Evolutionary conservation across 2,888 invertebrate genomes (phyloP), one percentile per base, ranked within the genome.

Genomic region (Lissocephala sabroskyi): DNA sequence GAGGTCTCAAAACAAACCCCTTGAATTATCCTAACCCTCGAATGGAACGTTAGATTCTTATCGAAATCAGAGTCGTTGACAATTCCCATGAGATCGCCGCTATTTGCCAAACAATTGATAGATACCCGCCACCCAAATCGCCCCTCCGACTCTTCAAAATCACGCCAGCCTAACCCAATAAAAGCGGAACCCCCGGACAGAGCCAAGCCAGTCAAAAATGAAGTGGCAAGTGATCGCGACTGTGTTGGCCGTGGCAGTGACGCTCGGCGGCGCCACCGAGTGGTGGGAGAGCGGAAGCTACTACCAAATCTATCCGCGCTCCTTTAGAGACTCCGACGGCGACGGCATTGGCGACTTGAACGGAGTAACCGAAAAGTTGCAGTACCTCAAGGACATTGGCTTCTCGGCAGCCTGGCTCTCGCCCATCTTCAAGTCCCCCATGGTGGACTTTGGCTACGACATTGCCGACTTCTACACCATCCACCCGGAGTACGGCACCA

Each of bases 381-480:
- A 88, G 37, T 90, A 93, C 66, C 81, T 94, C 9, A 88, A 88
- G 43, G 89, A 90, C 26, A 74, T 92, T 2, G 90, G 90, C 1
- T 87, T 92, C 0, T 88, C 88, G 0, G 90, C 89, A 0, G 85
- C 91, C 1, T 92, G 91, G 89, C 75, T 95, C 0, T 90, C 91
- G 6, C 93, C 94, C 0, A 90, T 94, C 45, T 93, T 88, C 84
- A 86, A 87, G 47, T 92, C 92, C 0, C 92, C 94, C 0, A 90
- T 91, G 90, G 86, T 87, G 7, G 94, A 94, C 79, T 92, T 90
- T 61, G 94, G 94, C 0, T 94, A 92, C 66, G 94, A 95, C 59
- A 88, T 93, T 26, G 86, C 90, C 0, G 89, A 93, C 79, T 92
- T 89, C 77, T 89, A 87, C 44, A 85, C 86, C 3, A 87, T 94